Conservation (phyloP, 2,113 vertebrate species). For the Dendropsophus ebraccatus region DNA sequence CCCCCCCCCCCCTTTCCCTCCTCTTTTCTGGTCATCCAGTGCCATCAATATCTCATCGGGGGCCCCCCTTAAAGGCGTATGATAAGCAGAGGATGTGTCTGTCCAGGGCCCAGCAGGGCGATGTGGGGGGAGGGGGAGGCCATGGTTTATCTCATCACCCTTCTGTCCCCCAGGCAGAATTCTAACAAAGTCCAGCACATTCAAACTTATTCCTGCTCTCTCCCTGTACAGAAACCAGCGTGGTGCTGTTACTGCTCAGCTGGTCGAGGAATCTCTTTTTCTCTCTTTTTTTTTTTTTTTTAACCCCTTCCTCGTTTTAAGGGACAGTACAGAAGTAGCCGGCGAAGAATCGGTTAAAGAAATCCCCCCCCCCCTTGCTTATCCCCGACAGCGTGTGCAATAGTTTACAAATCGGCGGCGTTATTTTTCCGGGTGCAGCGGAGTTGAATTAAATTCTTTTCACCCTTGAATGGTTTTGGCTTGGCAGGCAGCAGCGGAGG, state of each 20-base stretch:
- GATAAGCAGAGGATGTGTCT: conserved; percentile 46
- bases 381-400: not conserved
- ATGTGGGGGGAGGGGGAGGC: not conserved
- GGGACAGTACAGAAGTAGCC: too few species aligned
- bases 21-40: not conserved
- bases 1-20: too few species aligned
- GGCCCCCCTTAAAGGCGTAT: conserved; percentile 12
- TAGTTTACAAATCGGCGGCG: not conserved
- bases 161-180: conserved; percentile 30
- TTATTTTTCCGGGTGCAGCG: conserved; percentile 6
- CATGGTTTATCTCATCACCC: not conserved
- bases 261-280: conserved; percentile 26
- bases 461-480: conserved; percentile 3
- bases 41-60: conserved; percentile 32
- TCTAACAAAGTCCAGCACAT: conserved; percentile 54
- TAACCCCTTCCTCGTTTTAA: not conserved
- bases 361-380: not conserved
- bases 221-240: conserved; percentile 50
- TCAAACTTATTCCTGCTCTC: conserved; percentile 46
- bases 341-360: not conserved
- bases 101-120: conserved; percentile 9
- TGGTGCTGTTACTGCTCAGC: conserved; percentile 43
- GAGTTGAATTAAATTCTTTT: conserved; percentile 22
- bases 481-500: conserved; percentile 5
- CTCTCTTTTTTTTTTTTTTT: not conserved